Evolutionary conservation across 2,797 vertebrate genomes (phyloP), one percentile per base, ranked within the genome.

Genomic region (Takifugu rubripes): DNA sequence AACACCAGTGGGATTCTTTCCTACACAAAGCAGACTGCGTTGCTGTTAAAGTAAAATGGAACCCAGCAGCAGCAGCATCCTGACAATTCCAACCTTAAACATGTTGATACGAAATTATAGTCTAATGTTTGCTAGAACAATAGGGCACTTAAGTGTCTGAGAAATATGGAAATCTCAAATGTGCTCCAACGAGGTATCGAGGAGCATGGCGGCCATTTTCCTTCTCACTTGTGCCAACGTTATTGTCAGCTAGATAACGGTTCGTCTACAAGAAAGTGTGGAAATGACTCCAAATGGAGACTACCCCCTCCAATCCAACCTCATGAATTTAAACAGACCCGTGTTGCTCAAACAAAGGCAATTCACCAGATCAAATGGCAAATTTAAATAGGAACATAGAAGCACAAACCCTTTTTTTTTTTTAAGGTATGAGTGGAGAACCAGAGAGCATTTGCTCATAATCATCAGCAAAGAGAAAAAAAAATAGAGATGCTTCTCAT

Each of bases 301-400:
- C 44, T 58, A 72, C 56, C 69, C 72, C 66, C 56, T 14, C 46
- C 57, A 40, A 40, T 40, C 61, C 83, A 82, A 82, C 78, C 79
- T 83, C 81, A 79, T 88, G 83, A 86, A 88, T 87, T 87, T 86
- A 87, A 87, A 90, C 76, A 86, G 77, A 69, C 79, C 86, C 83
- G 81, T 84, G 74, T 82, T 82, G 87, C 78, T 66, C 70, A 79
- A 83, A 87, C 78, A 69, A 57, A 71, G 66, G 53, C 49, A 25
- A 66, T 68, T 66, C 57, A 78, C 75, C 63, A 70, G 64, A 77
- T 79, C 65, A 76, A 83, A 87, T 75, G 67, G 75, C 77, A 70
- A 78, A 76, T 74, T 79, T 63, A 64, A 82, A 82, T 73, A 61
- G 69, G 56, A 72, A 65, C 57, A 53, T 59, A 61, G 1, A 12